A percentile compares a stretch with the other conserved stretches of the same genome.
These are phyloP conservation scores for Platorchestia sp. DNA, from an alignment of 1,140 invertebrate species.

Conservation along the genomic window DNA sequence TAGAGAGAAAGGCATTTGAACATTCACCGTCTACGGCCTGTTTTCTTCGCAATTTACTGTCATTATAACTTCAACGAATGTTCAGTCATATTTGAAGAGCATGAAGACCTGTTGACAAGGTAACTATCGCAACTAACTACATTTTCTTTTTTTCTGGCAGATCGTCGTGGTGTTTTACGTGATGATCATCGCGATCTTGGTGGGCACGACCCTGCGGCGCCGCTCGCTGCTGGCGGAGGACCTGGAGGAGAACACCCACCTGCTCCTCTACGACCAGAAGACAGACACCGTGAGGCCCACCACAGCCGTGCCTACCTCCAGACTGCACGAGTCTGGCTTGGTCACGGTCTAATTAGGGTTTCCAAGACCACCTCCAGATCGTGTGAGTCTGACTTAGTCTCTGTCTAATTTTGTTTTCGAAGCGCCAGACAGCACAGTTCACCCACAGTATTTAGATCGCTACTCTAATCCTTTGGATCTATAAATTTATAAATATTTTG, in stretches of 20 bases:
- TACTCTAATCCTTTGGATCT: neutral
- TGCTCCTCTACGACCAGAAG: slow-evolving; percentile 63
- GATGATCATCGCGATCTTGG: slow-evolving; percentile 64
- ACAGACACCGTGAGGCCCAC: slow-evolving; percentile 60
- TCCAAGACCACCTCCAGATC: slow-evolving; percentile 63
- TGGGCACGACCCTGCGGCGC: slow-evolving; percentile 64
- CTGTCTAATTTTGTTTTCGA: slow-evolving; percentile 55
- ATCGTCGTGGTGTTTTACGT: slow-evolving; percentile 66
- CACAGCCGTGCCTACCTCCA: slow-evolving; percentile 61
- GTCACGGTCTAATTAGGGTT: slow-evolving; percentile 60
- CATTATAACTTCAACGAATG: no score
- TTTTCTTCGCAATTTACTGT: no score
- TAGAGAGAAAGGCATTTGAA: no score
- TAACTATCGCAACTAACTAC: no score
- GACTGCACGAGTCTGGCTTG: slow-evolving; percentile 66
- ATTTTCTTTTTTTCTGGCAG: slow-evolving; percentile 17
- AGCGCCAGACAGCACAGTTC: neutral
- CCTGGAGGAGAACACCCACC: slow-evolving; percentile 61
- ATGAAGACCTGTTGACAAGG: no score
- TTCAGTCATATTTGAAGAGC: no score
- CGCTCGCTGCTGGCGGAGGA: slow-evolving; percentile 60
- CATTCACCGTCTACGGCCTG: no score
- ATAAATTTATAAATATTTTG: neutral
- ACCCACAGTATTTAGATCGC: neutral
- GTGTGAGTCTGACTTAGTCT: slow-evolving; percentile 63